Percentiles rank a stretch among this genome's conserved stretches.
These are phyloP conservation scores for Mallotus villosus DNA, from an alignment of 2,797 vertebrate species.

Conservation along the genomic window DNA sequence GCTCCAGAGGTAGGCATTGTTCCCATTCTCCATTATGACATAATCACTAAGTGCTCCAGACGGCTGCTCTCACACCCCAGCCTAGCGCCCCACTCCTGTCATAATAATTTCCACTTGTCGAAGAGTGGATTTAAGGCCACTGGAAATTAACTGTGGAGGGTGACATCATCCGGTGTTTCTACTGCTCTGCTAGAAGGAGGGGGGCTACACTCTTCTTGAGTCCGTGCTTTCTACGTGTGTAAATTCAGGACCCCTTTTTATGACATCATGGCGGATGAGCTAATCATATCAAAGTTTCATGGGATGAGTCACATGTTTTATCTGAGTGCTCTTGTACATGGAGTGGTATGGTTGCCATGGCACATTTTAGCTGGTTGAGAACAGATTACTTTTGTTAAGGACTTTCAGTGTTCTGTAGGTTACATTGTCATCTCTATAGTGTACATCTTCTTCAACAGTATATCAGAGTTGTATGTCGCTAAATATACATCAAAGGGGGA, in stretches of 20 bases:
- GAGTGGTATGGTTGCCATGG: neutral
- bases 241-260: slow-evolving; percentile 7
- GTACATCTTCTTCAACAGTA: no score
- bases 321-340: neutral
- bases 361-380: neutral
- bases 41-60: slow-evolving; percentile 15
- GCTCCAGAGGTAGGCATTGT: neutral
- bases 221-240: slow-evolving; percentile 7
- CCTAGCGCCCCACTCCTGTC: slow-evolving; percentile 32
- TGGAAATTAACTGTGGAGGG: slow-evolving; percentile 52
- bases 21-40: slow-evolving; percentile 4
- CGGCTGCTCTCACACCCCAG: slow-evolving; percentile 5
- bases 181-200: neutral
- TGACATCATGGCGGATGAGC: slow-evolving; percentile 15
- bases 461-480: no score
- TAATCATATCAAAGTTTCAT: slow-evolving; percentile 21
- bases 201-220: neutral
- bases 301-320: slow-evolving; percentile 10
- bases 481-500: no score
- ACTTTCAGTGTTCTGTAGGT: neutral
- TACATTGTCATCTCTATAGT: no score
- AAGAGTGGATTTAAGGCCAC: slow-evolving; percentile 63
- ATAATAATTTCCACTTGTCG: slow-evolving; percentile 54
- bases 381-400: neutral
- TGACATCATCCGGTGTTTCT: slow-evolving; percentile 62